These are phyloP conservation scores for Poecilus cupreus DNA, from an alignment of 2,888 invertebrate genomes.

Conservation along the genomic window DNA sequence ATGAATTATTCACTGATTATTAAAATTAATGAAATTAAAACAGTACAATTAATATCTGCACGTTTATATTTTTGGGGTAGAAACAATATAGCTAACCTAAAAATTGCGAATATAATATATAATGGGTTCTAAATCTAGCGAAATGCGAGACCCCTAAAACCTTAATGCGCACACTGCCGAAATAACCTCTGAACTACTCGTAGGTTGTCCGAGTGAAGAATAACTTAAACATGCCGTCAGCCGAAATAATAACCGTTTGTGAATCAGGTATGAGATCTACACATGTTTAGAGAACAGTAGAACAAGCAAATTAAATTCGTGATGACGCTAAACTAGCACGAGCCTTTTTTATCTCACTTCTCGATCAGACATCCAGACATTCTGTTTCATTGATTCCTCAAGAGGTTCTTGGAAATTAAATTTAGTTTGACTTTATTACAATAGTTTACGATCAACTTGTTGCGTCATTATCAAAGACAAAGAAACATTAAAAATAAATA, in stretches of 20 bases:
- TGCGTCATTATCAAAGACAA: constrained; percentile 24
- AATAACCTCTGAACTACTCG: not conserved
- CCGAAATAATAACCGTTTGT: constrained; percentile 45
- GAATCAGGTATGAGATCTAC: constrained; percentile 55
- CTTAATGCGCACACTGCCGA: not conserved
- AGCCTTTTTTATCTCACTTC: constrained; percentile 25
- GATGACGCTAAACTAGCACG: constrained; percentile 41
- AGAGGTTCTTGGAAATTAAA: not conserved
- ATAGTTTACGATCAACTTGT: constrained; percentile 35
- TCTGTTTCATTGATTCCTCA: constrained; percentile 36
- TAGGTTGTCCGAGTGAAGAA: constrained; percentile 15
- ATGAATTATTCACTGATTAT: too few relatives aligned
- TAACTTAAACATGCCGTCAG: constrained; percentile 40
- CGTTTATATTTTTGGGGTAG: too few relatives aligned
- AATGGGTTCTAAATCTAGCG: not conserved
- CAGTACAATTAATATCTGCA: too few relatives aligned
- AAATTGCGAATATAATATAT: too few relatives aligned
- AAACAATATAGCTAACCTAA: too few relatives aligned
- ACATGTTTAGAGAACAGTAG: constrained; percentile 56
- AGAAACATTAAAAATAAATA: constrained; percentile 4
- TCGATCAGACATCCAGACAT: constrained; percentile 27
- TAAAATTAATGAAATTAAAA: too few relatives aligned
- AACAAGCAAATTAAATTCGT: constrained; percentile 57
- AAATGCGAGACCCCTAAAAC: too few relatives aligned
- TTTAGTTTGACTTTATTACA: not conserved